Base-by-base conservation (phyloP, 1,140 invertebrate species). In the Littorina saxatilis region DNA sequence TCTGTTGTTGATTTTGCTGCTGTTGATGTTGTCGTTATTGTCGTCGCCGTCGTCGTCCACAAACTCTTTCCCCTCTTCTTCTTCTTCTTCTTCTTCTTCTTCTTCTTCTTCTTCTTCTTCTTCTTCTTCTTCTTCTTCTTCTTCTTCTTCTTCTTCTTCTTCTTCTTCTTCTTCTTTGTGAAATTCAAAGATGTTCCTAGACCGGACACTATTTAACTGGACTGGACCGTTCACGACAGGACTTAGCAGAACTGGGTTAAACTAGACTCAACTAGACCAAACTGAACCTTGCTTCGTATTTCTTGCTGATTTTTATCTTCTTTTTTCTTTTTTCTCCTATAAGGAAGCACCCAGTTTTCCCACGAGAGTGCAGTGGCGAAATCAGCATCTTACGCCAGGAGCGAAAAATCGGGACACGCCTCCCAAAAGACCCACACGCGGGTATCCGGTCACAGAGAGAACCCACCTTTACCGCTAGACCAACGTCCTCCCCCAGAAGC, bases 401-500 rank as follows among this genome's bases (percentile, higher is more conserved):
- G 37, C n/a, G 70, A 39, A 27, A 39, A 73, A 29, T 39, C 70
- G 5, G 70, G 70, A 15, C 11, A 73, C 1, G 7, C 39, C 13
- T 73, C 70, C 23, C 70, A 73, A 9, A 27, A n/a, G 7, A 43
- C 70, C 39, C 43, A 73, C 39, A 73, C 70, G 29, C 39, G 70
- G 39, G 37, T 73, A 20, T 73, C 70, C 3, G 70, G 70, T n/a
- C n/a, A 35, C 13, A 29, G 39, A n/a, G 70, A 27, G n/a, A 20
- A 17, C 15, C 13, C 4, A 20, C 40, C 17, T 23, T 17, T 17
- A 23, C 35, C 35, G 17, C 37, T 40, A n/a, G 37, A 0, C 70
- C 37, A 35, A 39, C 1, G 0, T 1, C 15, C 23, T 27, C 23
- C 29, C 37, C 7, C 70, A n/a, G n/a, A n/a, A 17, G 37, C 39